Conservation (phyloP, 2,797 vertebrate species). For the Rachycentron canadum region DNA sequence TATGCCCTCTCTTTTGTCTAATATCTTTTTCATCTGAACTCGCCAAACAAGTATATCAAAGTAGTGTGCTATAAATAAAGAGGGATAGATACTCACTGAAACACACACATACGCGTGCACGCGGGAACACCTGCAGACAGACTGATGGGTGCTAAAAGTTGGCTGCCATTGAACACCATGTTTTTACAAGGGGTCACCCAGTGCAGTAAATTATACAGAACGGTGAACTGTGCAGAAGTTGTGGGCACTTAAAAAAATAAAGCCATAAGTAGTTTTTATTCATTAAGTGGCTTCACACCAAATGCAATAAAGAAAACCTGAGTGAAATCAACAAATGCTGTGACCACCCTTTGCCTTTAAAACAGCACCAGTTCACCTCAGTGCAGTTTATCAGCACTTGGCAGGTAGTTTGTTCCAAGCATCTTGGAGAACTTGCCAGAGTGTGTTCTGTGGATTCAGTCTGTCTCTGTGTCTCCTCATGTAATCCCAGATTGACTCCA, state of each 20-base stretch:
- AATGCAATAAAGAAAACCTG: not conserved
- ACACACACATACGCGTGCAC: too few species aligned
- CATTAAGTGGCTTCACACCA: not conserved
- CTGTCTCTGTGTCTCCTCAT: not conserved
- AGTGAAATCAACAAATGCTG: not conserved
- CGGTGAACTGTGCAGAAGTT: not conserved
- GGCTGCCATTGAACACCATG: not conserved
- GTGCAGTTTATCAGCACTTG: not conserved
- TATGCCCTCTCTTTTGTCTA: not conserved
- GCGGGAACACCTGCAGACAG: not conserved
- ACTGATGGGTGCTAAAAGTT: not conserved
- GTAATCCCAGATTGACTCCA: not conserved
- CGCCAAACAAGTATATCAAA: slow-evolving; percentile 69
- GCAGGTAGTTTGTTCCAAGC: not conserved
- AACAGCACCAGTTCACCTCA: not conserved
- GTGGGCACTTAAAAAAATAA: not conserved
- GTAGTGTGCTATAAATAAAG: not conserved
- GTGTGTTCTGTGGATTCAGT: not conserved
- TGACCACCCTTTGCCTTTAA: not conserved
- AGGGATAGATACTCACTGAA: not conserved
- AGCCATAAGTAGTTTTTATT: too few species aligned
- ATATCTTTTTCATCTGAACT: slow-evolving; percentile 48
- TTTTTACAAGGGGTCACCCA: not conserved
- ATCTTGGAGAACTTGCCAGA: not conserved
- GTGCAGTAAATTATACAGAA: not conserved